Base-by-base conservation (phyloP, 2,888 invertebrate genomes). In the Coenonympha glycerion region DNA sequence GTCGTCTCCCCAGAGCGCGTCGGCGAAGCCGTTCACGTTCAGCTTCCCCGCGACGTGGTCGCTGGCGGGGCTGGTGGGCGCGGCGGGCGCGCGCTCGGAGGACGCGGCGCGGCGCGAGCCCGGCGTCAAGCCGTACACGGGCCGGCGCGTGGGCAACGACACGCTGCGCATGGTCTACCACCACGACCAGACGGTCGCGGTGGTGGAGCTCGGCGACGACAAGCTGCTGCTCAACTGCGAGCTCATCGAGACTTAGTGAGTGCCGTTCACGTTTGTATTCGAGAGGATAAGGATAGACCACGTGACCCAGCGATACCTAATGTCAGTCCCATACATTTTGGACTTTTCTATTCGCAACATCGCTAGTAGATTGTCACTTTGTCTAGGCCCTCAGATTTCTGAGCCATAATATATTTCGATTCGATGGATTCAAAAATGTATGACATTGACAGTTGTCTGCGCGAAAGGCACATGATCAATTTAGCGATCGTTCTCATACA, bases 201-300 rank as follows among this genome's bases (percentile, higher is more conserved):
- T 95, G 34, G 92, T 94, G 37, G 95, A 95, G 73, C 86, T 95
- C 52, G 93, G 92, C 3, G 88, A 89, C 4, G 90, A 90, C 55
- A 92, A 93, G 71, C 79, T 92, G 64, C 84, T 94, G 52, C 87
- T 92, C 42, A 91, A 92, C 69, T 95, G 95, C 73, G 93, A 94
- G 74, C 89, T 96, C 64, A 92, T 95, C 69, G 95, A 96, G 89
- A 93, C 94, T 61, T 91, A 92, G 95, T 96, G 81, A 94, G 95
- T 93, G 11, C n/a, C n/a, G n/a, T n/a, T n/a, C n/a, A n/a, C n/a
- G n/a, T n/a, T n/a, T n/a, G n/a, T n/a, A n/a, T n/a, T n/a, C n/a
- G n/a, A n/a, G n/a, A n/a, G n/a, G n/a, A n/a, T n/a, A n/a, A n/a
- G n/a, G n/a, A n/a, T n/a, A n/a, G n/a, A n/a, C n/a, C n/a, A n/a